phyloP scores from a whole-genome alignment of 2,888 invertebrate species.

The Drosophila meridiana region DNA sequence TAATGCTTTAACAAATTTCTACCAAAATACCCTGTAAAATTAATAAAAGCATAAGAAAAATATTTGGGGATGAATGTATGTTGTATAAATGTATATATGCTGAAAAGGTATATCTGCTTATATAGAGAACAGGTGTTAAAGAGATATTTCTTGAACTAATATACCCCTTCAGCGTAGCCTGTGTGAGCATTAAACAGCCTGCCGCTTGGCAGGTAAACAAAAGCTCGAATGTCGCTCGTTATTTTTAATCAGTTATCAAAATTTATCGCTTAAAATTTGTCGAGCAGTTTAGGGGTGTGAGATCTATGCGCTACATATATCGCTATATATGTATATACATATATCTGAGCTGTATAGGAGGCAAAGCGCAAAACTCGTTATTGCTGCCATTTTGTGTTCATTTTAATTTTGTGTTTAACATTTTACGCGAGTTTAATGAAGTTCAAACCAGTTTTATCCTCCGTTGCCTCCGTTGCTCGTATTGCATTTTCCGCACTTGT shows the following conservation, averaged over 20 bases:
- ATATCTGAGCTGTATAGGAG: background rate
- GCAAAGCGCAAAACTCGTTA: constrained; percentile 10
- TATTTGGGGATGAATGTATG: too few species aligned
- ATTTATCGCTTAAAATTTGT: constrained; percentile 75
- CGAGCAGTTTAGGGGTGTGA: constrained; percentile 18
- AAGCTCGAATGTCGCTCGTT: constrained; percentile 66
- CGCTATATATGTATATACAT: background rate
- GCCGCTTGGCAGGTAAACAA: constrained; percentile 62
- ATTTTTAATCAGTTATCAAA: constrained; percentile 79
- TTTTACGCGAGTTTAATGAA: constrained; percentile 60
- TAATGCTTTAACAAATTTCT: background rate
- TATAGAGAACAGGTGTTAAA: too few species aligned
- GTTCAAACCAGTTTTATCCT: constrained; percentile 17
- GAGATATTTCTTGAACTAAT: background rate
- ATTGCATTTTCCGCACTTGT: constrained; percentile 35
- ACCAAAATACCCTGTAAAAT: background rate
- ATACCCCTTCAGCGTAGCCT: constrained; percentile 12
- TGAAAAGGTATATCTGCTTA: too few species aligned
- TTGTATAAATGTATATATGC: too few species aligned
- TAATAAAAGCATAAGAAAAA: too few species aligned
- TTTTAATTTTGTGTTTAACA: constrained; percentile 56
- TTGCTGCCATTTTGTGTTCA: constrained; percentile 43
- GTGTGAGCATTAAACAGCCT: constrained; percentile 2
- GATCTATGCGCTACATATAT: background rate
- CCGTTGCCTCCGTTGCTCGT: background rate